Base-by-base conservation (phyloP, 2,797 vertebrate species). In the Sebastes minor region DNA sequence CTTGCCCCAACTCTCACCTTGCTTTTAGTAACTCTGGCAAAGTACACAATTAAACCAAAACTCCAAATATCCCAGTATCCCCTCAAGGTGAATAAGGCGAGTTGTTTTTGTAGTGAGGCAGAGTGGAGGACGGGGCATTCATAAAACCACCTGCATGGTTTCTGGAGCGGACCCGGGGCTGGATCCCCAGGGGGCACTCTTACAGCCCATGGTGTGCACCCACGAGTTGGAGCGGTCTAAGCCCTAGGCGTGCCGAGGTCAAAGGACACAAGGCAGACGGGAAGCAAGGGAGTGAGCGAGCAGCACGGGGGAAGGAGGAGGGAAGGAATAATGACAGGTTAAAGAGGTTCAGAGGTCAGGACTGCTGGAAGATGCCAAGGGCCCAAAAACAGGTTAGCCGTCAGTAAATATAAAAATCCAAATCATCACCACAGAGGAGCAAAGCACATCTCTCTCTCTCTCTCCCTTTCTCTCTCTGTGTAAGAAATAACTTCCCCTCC, bases 221-320 rank as follows among this genome's bases (percentile, higher is more conserved):
- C 99, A 99, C 96, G 99, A 99, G 97, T 99, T 99, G 97, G 98
- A 99, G 96, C 99, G 99, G 95, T 99, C 98, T 97, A 99, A 98
- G 92, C 99, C 99, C 99, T 99, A 97, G 88, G 81, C 63, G 88
- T 83, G 87, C 92, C 91, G 75, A 94, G 95, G 96, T 95, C 94
- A 97, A 95, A 97, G 87, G 94, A 94, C 94, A 88, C 91, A 85
- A 88, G 91, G 93, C 92, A 87, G 88, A 82, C 91, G 81, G 92
- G 92, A 88, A 88, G 91, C 90, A 91, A 92, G 92, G 93, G 90
- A 93, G 88, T 86, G 89, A 95, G 91, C 92, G 83, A 94, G 92
- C 93, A 93, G 93, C 92, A 97, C 96, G 88, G 88, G 89, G 87
- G 84, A 84, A 89, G 90, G 86, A 88, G 96, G 96, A 95, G 96